Evolutionary conservation across 1,140 invertebrate species (phyloP).

Genomic region (Micrasema minimum): DNA sequence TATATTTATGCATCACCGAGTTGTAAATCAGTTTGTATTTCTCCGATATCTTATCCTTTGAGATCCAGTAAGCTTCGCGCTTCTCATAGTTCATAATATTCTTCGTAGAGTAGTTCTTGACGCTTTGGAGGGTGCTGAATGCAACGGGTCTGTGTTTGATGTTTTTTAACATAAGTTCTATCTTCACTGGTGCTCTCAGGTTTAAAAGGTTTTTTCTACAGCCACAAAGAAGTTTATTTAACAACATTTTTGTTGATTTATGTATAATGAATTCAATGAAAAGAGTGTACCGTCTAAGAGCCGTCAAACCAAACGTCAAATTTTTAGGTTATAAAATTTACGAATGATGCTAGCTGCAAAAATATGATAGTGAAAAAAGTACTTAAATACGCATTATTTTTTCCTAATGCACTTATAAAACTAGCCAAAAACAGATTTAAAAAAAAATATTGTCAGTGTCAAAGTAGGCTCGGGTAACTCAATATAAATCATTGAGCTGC

Average conservation of each 20-base stretch:
- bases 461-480: no score
- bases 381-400: no score
- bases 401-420: no score
- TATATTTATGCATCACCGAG: slow-evolving; percentile 13
- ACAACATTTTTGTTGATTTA: not conserved
- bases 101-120: slow-evolving; percentile 1
- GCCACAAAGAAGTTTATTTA: not conserved
- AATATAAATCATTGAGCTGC: no score
- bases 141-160: not conserved
- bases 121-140: not conserved
- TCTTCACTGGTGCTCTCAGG: not conserved
- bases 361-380: no score
- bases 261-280: no score
- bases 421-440: no score
- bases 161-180: not conserved
- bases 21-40: slow-evolving; percentile 43
- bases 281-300: no score
- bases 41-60: slow-evolving; percentile 22
- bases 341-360: no score
- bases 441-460: no score
- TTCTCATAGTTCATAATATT: slow-evolving; percentile 1
- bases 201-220: not conserved
- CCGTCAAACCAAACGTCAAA: no score
- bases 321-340: no score
- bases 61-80: not conserved